Evolutionary conservation across 2,113 vertebrate species (phyloP).

Genomic region (Meles meles): DNA sequence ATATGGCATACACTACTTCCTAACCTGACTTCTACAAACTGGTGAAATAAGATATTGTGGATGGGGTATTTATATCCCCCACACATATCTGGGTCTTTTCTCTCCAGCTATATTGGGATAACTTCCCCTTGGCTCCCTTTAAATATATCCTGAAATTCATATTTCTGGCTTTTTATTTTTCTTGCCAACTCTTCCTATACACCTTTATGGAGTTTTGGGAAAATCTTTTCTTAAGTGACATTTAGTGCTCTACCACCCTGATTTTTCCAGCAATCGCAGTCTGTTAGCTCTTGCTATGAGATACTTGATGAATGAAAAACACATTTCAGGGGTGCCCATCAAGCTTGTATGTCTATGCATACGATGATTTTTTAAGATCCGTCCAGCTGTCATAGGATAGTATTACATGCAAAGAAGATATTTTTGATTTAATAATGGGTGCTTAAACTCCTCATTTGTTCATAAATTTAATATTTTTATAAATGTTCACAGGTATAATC

Average conservation of each 20-base stretch:
- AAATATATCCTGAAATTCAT: background rate
- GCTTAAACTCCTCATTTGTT: background rate
- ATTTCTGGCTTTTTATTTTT: background rate
- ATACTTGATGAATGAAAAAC: background rate
- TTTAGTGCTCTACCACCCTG: background rate
- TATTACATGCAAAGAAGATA: background rate
- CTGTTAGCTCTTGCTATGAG: background rate
- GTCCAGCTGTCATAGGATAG: background rate
- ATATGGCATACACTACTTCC: background rate
- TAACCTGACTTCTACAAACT: background rate
- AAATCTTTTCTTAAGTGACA: background rate
- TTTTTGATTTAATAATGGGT: background rate
- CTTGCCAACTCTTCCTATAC: background rate
- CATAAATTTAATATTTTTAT: background rate
- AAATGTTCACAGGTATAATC: background rate
- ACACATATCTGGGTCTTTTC: background rate
- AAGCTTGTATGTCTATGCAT: background rate
- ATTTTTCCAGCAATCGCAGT: background rate
- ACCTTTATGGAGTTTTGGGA: background rate
- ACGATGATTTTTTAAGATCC: background rate
- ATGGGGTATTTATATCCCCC: rapidly evolving
- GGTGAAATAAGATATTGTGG: background rate
- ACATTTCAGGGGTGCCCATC: background rate
- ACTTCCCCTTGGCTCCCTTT: background rate
- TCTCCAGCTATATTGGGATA: background rate